A percentile compares a stretch with the other conserved stretches of the same genome.
Conservation (phyloP, 2,888 invertebrate species). For the Venusia cambrica region DNA sequence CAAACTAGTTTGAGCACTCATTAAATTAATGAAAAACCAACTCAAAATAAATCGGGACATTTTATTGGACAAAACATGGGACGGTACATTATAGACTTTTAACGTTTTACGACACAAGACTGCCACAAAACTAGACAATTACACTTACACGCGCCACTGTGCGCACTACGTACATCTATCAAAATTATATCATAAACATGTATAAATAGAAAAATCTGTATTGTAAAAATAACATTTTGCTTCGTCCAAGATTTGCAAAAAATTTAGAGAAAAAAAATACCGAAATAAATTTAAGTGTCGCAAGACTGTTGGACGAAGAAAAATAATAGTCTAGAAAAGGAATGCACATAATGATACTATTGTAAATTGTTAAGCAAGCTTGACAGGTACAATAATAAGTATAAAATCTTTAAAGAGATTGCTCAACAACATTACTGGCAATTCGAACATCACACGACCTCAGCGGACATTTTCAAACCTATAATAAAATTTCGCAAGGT, state of each 20-base stretch:
- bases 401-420: neutral
- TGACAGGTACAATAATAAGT: no score
- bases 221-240: constrained; percentile 35
- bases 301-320: constrained; percentile 60
- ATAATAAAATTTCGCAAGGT: constrained; percentile 63
- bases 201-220: constrained; percentile 24
- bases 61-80: constrained; percentile 55
- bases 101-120: constrained; percentile 47
- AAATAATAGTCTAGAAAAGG: constrained; percentile 30
- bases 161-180: constrained; percentile 39
- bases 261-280: constrained; percentile 46
- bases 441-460: constrained; percentile 54
- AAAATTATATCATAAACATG: constrained; percentile 37
- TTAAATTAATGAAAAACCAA: constrained; percentile 22
- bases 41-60: constrained; percentile 35
- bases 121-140: constrained; percentile 59
- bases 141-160: constrained; percentile 59
- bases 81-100: constrained; percentile 52
- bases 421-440: constrained; percentile 27
- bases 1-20: no score
- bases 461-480: constrained; percentile 77
- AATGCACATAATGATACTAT: constrained; percentile 25
- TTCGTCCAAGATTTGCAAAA: constrained; percentile 56
- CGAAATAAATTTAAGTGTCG: constrained; percentile 40
- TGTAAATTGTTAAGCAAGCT: neutral